Base-by-base conservation (phyloP, 1,140 invertebrate genomes). In the Gryon sp. region DNA sequence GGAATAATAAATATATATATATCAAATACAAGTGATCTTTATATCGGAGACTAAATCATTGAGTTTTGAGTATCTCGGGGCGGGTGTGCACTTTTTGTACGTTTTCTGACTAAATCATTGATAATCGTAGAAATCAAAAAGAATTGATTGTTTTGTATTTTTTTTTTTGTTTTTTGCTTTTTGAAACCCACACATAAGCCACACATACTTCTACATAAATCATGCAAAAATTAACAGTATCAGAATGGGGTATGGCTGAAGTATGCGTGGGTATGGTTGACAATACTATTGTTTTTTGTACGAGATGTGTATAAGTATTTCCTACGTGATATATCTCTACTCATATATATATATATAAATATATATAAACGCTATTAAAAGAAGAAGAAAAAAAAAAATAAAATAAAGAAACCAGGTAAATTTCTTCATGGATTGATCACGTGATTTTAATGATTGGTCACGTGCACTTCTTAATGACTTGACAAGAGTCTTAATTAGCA, bases 401-500 rank as follows among this genome's bases (percentile, higher is more conserved):
- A 15, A 16, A 22, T 16, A 12, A 34, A n/a, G 30, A 34, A 12
- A 12, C n/a, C 11, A 34, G 11, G 1, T 3, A 34, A 34, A 34
- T 50, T 32, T 34, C 16, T 53, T 53, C 9, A 59, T 26, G 16
- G n/a, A 34, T 75, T 60, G 28, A 14, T n/a, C 2, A 34, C 28
- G 28, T 45, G n/a, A n/a, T n/a, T n/a, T n/a, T n/a, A 22, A 52
- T 65, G 24, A 9, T 16, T 28, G 16, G 8, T 43, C n/a, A 57
- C 41, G 34, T 65, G 36, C 50, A 57, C 20, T 70, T n/a, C 53
- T 70, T 69, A 78, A 65, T 63, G 46, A 38, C 57, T 78, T 65
- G 57, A 74, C 57, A 60, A n/a, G n/a, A n/a, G 45, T 69, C 46
- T 65, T 72, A 53, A 38, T 55, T 74, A 70, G 74, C 75, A 76